Evolutionary conservation across 2,888 invertebrate genomes (phyloP).

Genomic region (Ectemnius cavifrons): DNA sequence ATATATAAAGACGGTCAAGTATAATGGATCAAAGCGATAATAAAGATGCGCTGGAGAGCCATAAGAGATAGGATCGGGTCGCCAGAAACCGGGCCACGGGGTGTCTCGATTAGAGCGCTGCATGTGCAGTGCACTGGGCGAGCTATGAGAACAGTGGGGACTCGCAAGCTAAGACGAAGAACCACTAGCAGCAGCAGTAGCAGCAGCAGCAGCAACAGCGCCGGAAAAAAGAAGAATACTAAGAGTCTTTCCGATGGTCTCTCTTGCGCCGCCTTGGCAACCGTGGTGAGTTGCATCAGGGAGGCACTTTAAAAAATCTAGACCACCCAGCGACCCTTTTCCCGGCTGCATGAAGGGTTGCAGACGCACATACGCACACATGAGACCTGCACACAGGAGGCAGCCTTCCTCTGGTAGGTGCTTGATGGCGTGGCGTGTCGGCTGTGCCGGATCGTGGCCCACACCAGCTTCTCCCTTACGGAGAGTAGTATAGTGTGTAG

Average conservation of each 20-base stretch:
- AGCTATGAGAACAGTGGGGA: slow-evolving; percentile 11
- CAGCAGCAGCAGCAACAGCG: slow-evolving; percentile 3
- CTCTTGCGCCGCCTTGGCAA: slow-evolving; percentile 61
- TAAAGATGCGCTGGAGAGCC: slow-evolving; percentile 42
- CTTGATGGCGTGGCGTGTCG: slow-evolving; percentile 61
- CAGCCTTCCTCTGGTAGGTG: slow-evolving; percentile 55
- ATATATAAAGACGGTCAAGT: slow-evolving; percentile 46
- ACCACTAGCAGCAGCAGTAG: slow-evolving; percentile 11
- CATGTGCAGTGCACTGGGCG: slow-evolving; percentile 20
- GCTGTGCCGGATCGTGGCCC: slow-evolving; percentile 45
- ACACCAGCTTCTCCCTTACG: slow-evolving; percentile 38
- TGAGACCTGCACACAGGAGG: slow-evolving; percentile 41
- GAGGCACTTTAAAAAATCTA: slow-evolving; percentile 70
- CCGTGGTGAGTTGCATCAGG: slow-evolving; percentile 49
- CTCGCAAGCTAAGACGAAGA: slow-evolving; percentile 20
- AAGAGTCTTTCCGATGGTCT: slow-evolving; percentile 26
- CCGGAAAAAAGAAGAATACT: slow-evolving; percentile 30
- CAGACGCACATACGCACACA: slow-evolving; percentile 53
- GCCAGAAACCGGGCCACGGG: slow-evolving; percentile 57
- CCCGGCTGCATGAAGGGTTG: slow-evolving; percentile 59
- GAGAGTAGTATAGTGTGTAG: slow-evolving; percentile 17
- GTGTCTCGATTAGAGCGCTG: slow-evolving; percentile 48
- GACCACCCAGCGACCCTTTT: slow-evolving; percentile 76
- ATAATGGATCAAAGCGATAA: slow-evolving; percentile 40
- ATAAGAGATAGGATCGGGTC: slow-evolving; percentile 46